phyloP scores from a whole-genome alignment of 2,888 invertebrate species.

The Odontocolon sp. region DNA sequence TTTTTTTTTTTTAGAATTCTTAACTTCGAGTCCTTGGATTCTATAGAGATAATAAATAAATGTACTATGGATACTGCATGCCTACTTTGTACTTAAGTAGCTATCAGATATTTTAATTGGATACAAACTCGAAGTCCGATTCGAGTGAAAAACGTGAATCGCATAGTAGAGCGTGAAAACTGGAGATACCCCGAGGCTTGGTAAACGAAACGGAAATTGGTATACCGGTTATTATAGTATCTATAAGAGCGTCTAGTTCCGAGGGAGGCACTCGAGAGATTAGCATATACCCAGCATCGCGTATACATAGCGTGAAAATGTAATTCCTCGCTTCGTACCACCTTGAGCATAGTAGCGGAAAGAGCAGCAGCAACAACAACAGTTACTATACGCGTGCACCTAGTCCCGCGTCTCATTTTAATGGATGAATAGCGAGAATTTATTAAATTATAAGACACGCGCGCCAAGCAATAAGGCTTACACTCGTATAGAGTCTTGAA shows the following conservation, averaged over 20 bases:
- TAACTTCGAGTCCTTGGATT: background rate
- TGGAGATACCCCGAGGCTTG: slow-evolving; percentile 26
- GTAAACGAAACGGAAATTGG: slow-evolving; percentile 53
- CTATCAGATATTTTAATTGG: slow-evolving; percentile 23
- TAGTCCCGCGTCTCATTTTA: slow-evolving; percentile 39
- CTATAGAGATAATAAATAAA: slow-evolving; percentile 2
- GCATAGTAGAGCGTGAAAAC: slow-evolving; percentile 43
- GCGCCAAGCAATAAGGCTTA: background rate
- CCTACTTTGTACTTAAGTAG: slow-evolving; percentile 9
- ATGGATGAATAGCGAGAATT: slow-evolving; percentile 54
- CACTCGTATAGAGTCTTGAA: background rate
- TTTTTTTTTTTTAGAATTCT: background rate
- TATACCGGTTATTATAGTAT: slow-evolving; percentile 36
- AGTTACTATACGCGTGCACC: slow-evolving; percentile 4
- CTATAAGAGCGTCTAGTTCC: slow-evolving; percentile 31
- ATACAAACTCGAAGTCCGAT: slow-evolving; percentile 8
- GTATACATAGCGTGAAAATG: slow-evolving; percentile 51
- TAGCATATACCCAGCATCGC: slow-evolving; percentile 23
- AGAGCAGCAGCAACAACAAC: slow-evolving; percentile 16
- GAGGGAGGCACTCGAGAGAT: slow-evolving; percentile 41
- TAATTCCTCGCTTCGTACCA: slow-evolving; percentile 40
- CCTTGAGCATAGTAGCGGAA: slow-evolving; percentile 10
- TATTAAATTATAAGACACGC: slow-evolving; percentile 46
- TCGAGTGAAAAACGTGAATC: background rate
- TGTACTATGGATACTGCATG: background rate